A percentile compares a stretch with the other conserved stretches of the same genome.
These are phyloP conservation scores for Cataglyphis livida DNA, from an alignment of 2,888 invertebrate genomes.

Conservation along the genomic window DNA sequence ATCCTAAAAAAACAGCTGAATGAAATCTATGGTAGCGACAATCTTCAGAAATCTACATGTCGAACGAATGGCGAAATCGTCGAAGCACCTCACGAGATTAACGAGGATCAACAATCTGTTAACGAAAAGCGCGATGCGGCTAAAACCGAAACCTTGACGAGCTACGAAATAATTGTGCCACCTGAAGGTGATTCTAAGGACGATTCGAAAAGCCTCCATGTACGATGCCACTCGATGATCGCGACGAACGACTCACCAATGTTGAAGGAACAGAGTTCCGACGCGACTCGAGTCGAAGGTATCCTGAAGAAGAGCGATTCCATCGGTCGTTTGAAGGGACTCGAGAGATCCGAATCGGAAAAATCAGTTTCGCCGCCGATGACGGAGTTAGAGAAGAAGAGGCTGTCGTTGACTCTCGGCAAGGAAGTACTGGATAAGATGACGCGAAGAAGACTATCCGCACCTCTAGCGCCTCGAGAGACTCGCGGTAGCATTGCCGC, in stretches of 20 bases:
- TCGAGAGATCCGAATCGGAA: constrained; percentile 74
- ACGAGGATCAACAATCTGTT: constrained; percentile 26
- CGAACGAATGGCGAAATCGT: constrained; percentile 9
- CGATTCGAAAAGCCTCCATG: constrained; percentile 78
- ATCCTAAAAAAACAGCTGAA: constrained; percentile 92
- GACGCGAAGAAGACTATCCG: constrained; percentile 84
- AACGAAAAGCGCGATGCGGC: background rate
- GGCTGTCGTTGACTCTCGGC: constrained; percentile 90
- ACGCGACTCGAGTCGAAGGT: constrained; percentile 32
- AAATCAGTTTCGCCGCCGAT: constrained; percentile 72
- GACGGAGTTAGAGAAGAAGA: constrained; percentile 91
- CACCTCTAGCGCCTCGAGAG: constrained; percentile 81
- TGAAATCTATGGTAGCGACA: constrained; percentile 91
- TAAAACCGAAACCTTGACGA: constrained; percentile 33
- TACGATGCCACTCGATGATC: constrained; percentile 84
- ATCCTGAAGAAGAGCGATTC: constrained; percentile 77
- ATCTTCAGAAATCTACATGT: constrained; percentile 70
- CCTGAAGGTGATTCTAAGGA: constrained; percentile 70
- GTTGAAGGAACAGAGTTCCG: constrained; percentile 24
- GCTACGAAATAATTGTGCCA: constrained; percentile 82
- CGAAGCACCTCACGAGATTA: background rate
- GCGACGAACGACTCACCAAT: constrained; percentile 65
- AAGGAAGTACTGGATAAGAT: constrained; percentile 91
- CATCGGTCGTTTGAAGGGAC: constrained; percentile 76
- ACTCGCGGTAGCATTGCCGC: constrained; percentile 88